These are phyloP conservation scores for Arenaria interpres DNA, from an alignment of 2,113 vertebrate genomes.

Conservation along the genomic window DNA sequence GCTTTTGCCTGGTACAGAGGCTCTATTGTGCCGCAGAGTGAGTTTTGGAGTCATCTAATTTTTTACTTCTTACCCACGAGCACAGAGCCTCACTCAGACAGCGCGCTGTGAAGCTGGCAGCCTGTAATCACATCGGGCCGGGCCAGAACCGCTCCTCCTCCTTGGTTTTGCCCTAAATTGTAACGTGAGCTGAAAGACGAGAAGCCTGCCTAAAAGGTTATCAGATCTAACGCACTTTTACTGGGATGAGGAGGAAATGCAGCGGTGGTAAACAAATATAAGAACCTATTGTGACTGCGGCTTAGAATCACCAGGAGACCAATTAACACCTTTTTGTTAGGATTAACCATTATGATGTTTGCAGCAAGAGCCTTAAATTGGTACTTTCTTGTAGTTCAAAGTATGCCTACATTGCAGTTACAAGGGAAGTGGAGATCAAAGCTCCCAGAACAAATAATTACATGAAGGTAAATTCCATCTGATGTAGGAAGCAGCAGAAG, in stretches of 20 bases:
- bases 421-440: constrained; percentile 72
- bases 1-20: constrained; percentile 1
- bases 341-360: constrained; percentile 68
- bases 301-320: constrained; percentile 65
- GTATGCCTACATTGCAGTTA: constrained; percentile 54
- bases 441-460: constrained; percentile 72
- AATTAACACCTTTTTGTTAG: constrained; percentile 74
- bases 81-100: neutral
- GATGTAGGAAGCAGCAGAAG: constrained; percentile 42
- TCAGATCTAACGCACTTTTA: constrained; percentile 32
- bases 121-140: neutral
- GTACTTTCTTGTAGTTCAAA: constrained; percentile 63
- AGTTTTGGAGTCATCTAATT: neutral
- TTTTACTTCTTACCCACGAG: neutral
- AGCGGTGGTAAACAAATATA: constrained; percentile 47
- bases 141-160: neutral
- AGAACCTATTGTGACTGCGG: constrained; percentile 28
- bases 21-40: neutral
- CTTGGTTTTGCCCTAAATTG: neutral
- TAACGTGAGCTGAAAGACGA: neutral
- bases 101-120: neutral
- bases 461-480: constrained; percentile 56
- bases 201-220: neutral
- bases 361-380: constrained; percentile 64
- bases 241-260: constrained; percentile 49